These are phyloP conservation scores for Anaspis maculata DNA, from an alignment of 2,888 invertebrate genomes.

Conservation along the genomic window DNA sequence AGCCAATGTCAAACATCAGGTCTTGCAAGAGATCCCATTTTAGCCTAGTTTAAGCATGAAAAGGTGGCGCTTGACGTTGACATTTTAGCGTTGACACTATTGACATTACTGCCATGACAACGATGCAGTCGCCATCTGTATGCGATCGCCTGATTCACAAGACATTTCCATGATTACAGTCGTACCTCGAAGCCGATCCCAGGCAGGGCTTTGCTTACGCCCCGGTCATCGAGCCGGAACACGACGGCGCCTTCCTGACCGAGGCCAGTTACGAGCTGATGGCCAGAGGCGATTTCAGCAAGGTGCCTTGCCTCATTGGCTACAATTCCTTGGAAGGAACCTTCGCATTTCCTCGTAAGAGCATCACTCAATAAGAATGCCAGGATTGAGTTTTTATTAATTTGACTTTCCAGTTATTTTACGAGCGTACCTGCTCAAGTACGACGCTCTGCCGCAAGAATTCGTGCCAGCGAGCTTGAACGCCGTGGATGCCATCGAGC, in stretches of 20 bases:
- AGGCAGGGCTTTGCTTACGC: slow-evolving; percentile 16
- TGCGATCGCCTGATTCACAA: too few species aligned
- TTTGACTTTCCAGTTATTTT: slow-evolving; percentile 36
- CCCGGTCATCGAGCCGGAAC: slow-evolving; percentile 16
- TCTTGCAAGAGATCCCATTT: too few species aligned
- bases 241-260: slow-evolving; percentile 15
- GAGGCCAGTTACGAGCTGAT: slow-evolving; percentile 15
- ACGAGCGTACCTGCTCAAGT: slow-evolving; percentile 35
- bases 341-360: slow-evolving; percentile 6
- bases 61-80: too few species aligned
- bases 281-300: slow-evolving; percentile 14
- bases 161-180: too few species aligned
- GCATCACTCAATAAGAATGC: not conserved
- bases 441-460: slow-evolving; percentile 42
- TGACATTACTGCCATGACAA: too few species aligned
- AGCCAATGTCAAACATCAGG: too few species aligned
- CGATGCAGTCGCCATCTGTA: too few species aligned
- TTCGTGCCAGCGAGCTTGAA: slow-evolving; percentile 36
- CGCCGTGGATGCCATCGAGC: too few species aligned
- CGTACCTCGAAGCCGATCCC: slow-evolving; percentile 7
- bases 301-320: slow-evolving; percentile 46
- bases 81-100: too few species aligned
- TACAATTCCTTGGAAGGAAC: slow-evolving; percentile 45
- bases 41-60: too few species aligned
- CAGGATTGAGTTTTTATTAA: too few species aligned